phyloP scores from a whole-genome alignment of 1,140 invertebrate genomes.

The Acyrthosiphon pisum region DNA sequence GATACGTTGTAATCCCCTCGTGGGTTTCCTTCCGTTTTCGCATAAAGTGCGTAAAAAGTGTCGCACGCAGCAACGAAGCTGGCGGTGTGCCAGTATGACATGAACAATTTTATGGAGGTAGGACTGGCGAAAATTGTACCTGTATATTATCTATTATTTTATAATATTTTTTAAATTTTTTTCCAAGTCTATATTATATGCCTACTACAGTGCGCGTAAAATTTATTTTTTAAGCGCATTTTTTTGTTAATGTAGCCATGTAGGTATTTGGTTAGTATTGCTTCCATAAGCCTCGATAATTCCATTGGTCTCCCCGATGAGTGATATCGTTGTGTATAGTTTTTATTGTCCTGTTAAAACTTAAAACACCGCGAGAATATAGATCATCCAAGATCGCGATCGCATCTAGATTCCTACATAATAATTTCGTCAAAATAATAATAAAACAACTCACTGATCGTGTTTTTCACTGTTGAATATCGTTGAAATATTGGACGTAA shows the following conservation, averaged over 20 bases:
- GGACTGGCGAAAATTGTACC: background rate
- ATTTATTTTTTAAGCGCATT: background rate
- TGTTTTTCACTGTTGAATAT: background rate
- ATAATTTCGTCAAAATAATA: background rate
- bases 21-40: background rate
- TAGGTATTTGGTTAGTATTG: too few species aligned
- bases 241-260: too few species aligned
- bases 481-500: too few species aligned
- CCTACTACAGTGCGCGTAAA: background rate
- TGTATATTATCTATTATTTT: background rate
- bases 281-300: too few species aligned
- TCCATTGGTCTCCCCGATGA: too few species aligned
- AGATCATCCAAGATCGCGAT: background rate
- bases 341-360: too few species aligned
- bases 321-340: too few species aligned
- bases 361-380: background rate
- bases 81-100: conserved; percentile 59
- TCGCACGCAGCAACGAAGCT: conserved; percentile 53
- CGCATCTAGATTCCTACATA: background rate
- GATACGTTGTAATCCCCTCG: background rate
- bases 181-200: background rate
- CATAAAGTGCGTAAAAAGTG: conserved; percentile 54
- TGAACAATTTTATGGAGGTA: conserved; percentile 59
- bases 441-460: background rate
- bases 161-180: too few species aligned